Percentiles rank a stretch among this genome's conserved stretches.
Evolutionary conservation across 2,113 vertebrate genomes (phyloP).

Genomic region (Sebastes fasciatus): DNA sequence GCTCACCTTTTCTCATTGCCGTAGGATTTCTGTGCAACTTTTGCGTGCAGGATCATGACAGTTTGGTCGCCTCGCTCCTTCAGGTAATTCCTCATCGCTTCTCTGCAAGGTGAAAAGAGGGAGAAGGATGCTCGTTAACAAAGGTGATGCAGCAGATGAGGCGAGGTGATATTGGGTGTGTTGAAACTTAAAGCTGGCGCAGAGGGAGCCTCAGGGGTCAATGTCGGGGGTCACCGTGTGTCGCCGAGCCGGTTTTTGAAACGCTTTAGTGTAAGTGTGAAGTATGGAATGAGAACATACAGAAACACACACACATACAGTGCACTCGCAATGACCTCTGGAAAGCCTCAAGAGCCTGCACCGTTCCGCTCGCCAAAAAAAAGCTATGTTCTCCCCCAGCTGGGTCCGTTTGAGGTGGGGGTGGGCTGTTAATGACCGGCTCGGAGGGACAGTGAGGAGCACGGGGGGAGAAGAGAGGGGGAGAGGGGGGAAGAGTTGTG

Average conservation of each 20-base stretch:
- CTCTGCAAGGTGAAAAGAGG: constrained; percentile 81
- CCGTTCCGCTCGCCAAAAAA: constrained; percentile 45
- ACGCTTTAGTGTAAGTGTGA: not conserved
- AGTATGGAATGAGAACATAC: constrained; percentile 17
- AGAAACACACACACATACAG: constrained; percentile 11
- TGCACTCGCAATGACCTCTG: constrained; percentile 56
- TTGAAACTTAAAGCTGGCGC: not conserved
- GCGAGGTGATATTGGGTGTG: constrained; percentile 9
- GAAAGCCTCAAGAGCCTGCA: constrained; percentile 30
- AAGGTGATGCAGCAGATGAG: constrained; percentile 9
- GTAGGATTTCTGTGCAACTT: constrained; percentile 99
- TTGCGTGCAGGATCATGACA: constrained; percentile 98
- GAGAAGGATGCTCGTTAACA: not conserved
- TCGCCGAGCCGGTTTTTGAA: not conserved
- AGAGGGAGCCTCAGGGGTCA: not conserved
- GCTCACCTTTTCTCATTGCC: constrained; percentile 98
- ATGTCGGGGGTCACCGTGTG: not conserved
- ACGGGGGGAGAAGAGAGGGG: not conserved
- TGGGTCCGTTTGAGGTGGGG: constrained; percentile 45
- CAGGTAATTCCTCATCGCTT: constrained; percentile 99
- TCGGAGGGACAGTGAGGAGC: constrained; percentile 62
- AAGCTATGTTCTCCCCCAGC: constrained; percentile 63
- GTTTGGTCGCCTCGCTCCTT: constrained; percentile 99
- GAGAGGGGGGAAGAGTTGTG: not conserved
- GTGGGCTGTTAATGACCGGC: constrained; percentile 53